These are phyloP conservation scores for Ennomos quercinarius DNA, from an alignment of 2,888 invertebrate species.

Conservation along the genomic window DNA sequence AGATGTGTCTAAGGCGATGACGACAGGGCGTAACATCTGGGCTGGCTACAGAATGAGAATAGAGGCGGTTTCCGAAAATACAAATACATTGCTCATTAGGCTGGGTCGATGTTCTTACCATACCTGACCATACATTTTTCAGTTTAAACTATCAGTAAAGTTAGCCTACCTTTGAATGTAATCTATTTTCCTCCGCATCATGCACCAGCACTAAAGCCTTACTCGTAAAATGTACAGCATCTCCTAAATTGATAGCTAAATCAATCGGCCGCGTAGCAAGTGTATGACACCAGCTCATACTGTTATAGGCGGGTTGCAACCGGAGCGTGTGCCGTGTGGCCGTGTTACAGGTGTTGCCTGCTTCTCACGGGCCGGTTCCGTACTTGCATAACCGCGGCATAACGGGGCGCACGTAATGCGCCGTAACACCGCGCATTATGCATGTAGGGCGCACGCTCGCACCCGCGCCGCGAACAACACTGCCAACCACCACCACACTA, in stretches of 20 bases:
- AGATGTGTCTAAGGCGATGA: no score
- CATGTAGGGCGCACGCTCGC: constrained; percentile 72
- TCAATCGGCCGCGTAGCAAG: background rate
- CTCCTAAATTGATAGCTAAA: background rate
- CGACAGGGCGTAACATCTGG: no score
- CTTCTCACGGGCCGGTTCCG: constrained; percentile 77
- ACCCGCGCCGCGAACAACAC: constrained; percentile 2
- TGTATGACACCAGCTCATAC: constrained; percentile 35
- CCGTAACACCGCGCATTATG: constrained; percentile 76
- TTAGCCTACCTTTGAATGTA: no score
- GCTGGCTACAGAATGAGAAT: no score
- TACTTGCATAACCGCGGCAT: constrained; percentile 70
- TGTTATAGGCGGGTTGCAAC: constrained; percentile 53
- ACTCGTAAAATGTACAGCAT: no score
- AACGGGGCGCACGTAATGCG: constrained; percentile 69
- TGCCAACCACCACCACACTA: background rate
- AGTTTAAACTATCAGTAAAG: no score
- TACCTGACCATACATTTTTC: no score
- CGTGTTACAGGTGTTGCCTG: constrained; percentile 70
- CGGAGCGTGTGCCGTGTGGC: constrained; percentile 50
- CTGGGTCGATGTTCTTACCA: no score
- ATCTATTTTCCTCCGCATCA: no score
- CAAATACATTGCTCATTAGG: no score
- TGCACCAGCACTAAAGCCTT: no score
- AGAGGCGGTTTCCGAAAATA: no score